phyloP scores from a whole-genome alignment of 2,113 vertebrate genomes.

The Oncorhynchus masou region DNA sequence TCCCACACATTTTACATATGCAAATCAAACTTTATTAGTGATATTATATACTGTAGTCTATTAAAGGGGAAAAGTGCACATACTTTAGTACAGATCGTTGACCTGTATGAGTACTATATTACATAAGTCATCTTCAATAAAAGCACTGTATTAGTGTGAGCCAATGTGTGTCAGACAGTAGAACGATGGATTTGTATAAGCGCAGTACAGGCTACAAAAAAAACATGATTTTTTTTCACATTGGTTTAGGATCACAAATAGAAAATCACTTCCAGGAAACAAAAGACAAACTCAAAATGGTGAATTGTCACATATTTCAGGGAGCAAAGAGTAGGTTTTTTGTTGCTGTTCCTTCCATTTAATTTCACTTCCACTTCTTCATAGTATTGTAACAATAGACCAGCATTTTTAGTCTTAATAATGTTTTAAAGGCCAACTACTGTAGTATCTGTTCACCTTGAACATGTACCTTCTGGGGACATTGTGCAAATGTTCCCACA shows the following conservation, averaged over 20 bases:
- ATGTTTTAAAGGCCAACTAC: slow-evolving; percentile 3
- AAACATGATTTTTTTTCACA: slow-evolving; percentile 23
- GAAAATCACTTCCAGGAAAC: slow-evolving; percentile 26
- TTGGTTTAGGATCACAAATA: slow-evolving; percentile 32
- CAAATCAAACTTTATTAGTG: slow-evolving; percentile 53
- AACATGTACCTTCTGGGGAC: neutral
- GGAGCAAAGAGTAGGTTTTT: slow-evolving; percentile 31
- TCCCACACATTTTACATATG: slow-evolving; percentile 22
- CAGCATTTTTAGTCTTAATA: neutral
- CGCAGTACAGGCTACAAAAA: slow-evolving; percentile 12
- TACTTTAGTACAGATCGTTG: slow-evolving; percentile 30
- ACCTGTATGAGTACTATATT: slow-evolving; percentile 27
- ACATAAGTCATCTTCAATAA: slow-evolving; percentile 23
- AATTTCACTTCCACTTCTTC: neutral
- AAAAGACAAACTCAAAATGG: slow-evolving; percentile 7
- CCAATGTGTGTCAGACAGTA: neutral
- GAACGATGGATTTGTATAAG: slow-evolving; percentile 42
- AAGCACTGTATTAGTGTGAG: neutral
- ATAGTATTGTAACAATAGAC: slow-evolving; percentile 54
- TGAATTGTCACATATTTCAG: too few species aligned
- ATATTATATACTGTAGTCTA: slow-evolving; percentile 41
- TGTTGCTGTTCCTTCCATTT: slow-evolving; percentile 1
- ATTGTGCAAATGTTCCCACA: neutral
- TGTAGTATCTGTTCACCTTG: slow-evolving; percentile 14
- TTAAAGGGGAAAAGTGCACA: slow-evolving; percentile 38